Base-by-base conservation (phyloP, 2,888 invertebrate genomes). In the Brenthis ino region DNA sequence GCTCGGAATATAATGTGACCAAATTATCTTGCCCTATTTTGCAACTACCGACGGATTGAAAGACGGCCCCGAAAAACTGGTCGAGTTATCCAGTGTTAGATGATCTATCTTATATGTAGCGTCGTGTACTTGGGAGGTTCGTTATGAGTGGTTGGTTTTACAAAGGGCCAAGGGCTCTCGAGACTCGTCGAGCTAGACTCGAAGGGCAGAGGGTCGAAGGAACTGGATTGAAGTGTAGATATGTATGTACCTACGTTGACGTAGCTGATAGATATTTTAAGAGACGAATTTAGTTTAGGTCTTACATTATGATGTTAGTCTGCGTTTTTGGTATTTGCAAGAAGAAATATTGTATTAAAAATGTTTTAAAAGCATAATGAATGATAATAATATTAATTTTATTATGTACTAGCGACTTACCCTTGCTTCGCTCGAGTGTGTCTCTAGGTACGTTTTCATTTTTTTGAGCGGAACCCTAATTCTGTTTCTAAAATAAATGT, bases 151-250 rank as follows among this genome's bases (percentile, higher is more conserved):
- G 88, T 72, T 77, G 80, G 82, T 80, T 80, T 83, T 82, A 87
- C 87, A 89, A 89, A 87, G 79, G 78, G 79, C 81, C 79, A 83
- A 88, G 88, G 85, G 84, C 83, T 80, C 86, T 87, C 83, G 78
- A 81, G 85, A 85, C 82, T 81, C 82, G 86, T 85, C 81, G 84
- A 82, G 86, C 87, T 89, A 89, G 88, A 83, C 78, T 77, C 82
- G 86, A 89, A 91, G 89, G 91, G 85, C 89, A 84, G 80, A 83
- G 86, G 89, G 90, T 86, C 88, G 85, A 74, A 76, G 74, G 78
- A 87, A 88, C 89, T 82, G 88, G 89, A 88, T 86, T 84, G 78
- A 74, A 77, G 72, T 74, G 75, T 75, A 75, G 68, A 72, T 67
- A 56, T 68, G 63, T 65, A 20, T 20, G 20, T 20, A 20, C 20